Conservation (phyloP, 2,888 invertebrate genomes). For the Terebella lapidaria region DNA sequence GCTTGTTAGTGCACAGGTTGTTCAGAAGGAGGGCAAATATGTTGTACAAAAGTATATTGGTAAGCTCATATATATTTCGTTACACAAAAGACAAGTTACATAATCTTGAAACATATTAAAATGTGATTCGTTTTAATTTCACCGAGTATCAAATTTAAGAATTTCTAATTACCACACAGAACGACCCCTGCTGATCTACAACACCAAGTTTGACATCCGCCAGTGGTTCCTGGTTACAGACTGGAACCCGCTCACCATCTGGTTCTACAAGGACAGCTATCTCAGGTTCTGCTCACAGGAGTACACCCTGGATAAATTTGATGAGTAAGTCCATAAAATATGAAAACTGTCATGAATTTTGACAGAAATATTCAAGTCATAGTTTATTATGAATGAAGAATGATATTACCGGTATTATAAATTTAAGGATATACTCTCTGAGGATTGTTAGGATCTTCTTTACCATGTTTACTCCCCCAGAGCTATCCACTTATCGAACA, state of each 20-base stretch:
- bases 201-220: slow-evolving; percentile 90
- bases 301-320: slow-evolving; percentile 78
- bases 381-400: background rate
- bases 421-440: too few species aligned
- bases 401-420: background rate
- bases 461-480: too few species aligned
- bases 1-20: slow-evolving; percentile 45
- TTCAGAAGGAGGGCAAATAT: slow-evolving; percentile 62
- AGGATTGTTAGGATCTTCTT: too few species aligned
- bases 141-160: too few species aligned
- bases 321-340: slow-evolving; percentile 54
- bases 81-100: too few species aligned
- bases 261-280: slow-evolving; percentile 92
- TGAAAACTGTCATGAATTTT: too few species aligned
- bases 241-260: slow-evolving; percentile 82
- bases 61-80: slow-evolving; percentile 53
- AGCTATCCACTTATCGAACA: slow-evolving; percentile 79
- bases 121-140: too few species aligned
- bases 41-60: slow-evolving; percentile 95
- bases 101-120: too few species aligned
- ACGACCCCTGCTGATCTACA: slow-evolving; percentile 78
- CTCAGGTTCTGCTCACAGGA: slow-evolving; percentile 74
- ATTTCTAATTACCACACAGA: slow-evolving; percentile 60
- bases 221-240: slow-evolving; percentile 93
- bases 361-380: background rate